Evolutionary conservation across 2,888 invertebrate genomes (phyloP).

Genomic region (Leptopilina drosophilae): DNA sequence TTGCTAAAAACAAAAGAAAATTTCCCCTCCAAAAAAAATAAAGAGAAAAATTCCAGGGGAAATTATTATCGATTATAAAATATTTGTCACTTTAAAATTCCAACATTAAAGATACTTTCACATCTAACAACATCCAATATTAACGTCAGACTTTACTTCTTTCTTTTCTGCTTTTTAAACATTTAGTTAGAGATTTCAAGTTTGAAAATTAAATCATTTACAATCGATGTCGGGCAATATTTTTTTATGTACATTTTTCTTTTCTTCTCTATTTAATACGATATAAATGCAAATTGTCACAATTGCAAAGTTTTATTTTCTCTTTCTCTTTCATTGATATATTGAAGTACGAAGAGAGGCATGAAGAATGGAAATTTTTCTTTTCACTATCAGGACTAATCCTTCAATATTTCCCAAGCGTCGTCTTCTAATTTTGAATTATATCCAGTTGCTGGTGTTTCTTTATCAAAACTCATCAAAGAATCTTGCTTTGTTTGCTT

Average conservation of each 20-base stretch:
- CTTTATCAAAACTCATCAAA: constrained; percentile 69
- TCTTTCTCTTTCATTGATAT: neutral
- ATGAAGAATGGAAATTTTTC: neutral
- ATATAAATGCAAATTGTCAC: constrained; percentile 31
- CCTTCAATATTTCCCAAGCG: constrained; percentile 74
- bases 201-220: neutral
- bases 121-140: constrained; percentile 37
- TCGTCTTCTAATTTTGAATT: constrained; percentile 73
- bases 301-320: neutral
- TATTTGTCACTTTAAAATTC: constrained; percentile 18
- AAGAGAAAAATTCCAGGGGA: neutral
- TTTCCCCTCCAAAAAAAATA: neutral
- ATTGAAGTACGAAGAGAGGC: constrained; percentile 6
- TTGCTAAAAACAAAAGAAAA: constrained; percentile 38
- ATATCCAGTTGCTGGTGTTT: constrained; percentile 65
- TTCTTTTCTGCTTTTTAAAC: constrained; percentile 3
- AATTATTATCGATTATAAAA: neutral
- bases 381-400: constrained; percentile 62
- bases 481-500: constrained; percentile 65
- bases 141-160: constrained; percentile 4
- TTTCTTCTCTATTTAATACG: neutral
- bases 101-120: constrained; percentile 22
- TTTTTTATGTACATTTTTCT: constrained; percentile 19
- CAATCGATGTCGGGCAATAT: constrained; percentile 8
- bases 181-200: constrained; percentile 12